phyloP scores from a whole-genome alignment of 2,113 vertebrate genomes.

The Lepus europaeus region DNA sequence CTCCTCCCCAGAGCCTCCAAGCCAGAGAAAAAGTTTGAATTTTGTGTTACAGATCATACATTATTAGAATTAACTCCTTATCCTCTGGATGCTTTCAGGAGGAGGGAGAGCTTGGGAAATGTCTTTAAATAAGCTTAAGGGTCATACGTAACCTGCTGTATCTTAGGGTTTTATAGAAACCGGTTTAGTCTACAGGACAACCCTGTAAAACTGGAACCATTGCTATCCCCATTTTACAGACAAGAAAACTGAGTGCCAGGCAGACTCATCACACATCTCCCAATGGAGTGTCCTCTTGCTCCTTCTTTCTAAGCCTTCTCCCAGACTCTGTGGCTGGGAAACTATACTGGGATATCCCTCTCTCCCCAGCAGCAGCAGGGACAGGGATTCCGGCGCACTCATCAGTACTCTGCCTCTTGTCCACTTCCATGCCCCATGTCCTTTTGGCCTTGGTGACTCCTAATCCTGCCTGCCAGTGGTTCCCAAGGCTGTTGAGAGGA shows the following conservation, averaged over 20 bases:
- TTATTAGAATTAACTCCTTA: neutral
- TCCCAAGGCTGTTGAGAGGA: neutral
- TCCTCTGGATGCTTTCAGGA: neutral
- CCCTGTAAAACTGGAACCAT: neutral
- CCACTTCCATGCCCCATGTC: neutral
- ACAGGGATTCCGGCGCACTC: neutral
- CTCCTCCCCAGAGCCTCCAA: neutral
- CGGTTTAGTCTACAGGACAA: neutral
- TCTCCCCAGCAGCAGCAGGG: neutral
- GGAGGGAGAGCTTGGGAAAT: neutral
- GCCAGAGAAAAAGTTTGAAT: neutral
- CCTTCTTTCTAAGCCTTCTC: neutral
- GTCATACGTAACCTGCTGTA: neutral
- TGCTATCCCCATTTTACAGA: neutral
- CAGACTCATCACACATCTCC: too few relatives aligned
- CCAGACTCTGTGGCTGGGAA: too few relatives aligned
- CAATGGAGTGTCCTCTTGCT: rapidly evolving
- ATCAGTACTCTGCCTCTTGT: neutral
- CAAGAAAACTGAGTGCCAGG: neutral
- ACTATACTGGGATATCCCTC: neutral
- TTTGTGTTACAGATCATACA: neutral
- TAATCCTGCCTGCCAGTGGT: neutral
- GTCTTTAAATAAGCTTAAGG: neutral
- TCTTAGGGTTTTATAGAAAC: neutral
- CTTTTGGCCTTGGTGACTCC: neutral